A percentile compares a stretch with the other conserved stretches of the same genome.
These are phyloP conservation scores for Drosophila sordidapex DNA, from an alignment of 2,888 invertebrate species.

Conservation along the genomic window DNA sequence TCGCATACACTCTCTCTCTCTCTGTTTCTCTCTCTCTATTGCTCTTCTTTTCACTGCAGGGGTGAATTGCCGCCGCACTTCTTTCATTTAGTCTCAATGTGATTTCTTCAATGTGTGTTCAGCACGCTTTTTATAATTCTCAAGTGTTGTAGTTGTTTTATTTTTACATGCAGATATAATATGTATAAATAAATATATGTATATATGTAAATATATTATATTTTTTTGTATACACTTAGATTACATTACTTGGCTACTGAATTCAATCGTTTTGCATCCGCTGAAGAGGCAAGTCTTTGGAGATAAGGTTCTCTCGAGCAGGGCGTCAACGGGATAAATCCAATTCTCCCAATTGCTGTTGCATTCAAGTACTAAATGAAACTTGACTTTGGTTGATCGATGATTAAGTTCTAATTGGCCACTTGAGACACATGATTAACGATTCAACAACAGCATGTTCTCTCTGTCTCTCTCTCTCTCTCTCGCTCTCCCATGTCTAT, in stretches of 20 bases:
- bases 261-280: constrained; percentile 13
- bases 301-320: neutral
- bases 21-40: neutral
- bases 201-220: too few relatives aligned
- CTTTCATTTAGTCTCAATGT: constrained; percentile 49
- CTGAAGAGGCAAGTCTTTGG: neutral
- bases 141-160: constrained; percentile 11
- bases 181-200: neutral
- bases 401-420: constrained; percentile 11
- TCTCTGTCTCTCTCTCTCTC: neutral
- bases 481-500: neutral
- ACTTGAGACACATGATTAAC: constrained; percentile 8
- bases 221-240: constrained; percentile 21
- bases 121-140: constrained; percentile 16
- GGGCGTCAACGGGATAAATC: constrained; percentile 9
- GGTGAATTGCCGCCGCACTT: constrained; percentile 59
- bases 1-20: constrained; percentile 11
- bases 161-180: constrained; percentile 7
- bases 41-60: constrained; percentile 46
- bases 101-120: constrained; percentile 35
- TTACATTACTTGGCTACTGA: constrained; percentile 32
- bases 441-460: neutral
- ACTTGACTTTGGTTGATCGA: constrained; percentile 1
- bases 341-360: constrained; percentile 21
- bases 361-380: constrained; percentile 21